Evolutionary conservation across 2,888 invertebrate genomes (phyloP).

Genomic region (Petrolisthes manimaculis): DNA sequence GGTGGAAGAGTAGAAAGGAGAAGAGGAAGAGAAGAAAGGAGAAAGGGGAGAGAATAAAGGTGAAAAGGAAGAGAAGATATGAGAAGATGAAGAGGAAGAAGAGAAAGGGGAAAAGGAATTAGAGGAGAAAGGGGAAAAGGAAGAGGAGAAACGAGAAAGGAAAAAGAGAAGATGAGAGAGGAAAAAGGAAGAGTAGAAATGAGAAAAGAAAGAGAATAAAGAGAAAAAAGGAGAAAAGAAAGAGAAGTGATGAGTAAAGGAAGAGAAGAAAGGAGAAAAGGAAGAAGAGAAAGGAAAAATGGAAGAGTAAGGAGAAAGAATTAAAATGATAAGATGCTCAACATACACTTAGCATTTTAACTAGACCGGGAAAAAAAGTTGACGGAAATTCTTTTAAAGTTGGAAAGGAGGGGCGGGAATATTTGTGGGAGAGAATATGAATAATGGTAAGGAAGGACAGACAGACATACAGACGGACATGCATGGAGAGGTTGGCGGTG

Average conservation of each 20-base stretch:
- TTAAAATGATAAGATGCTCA: too few species aligned
- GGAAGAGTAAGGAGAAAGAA: background rate
- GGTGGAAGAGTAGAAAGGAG: background rate
- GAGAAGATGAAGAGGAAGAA: background rate
- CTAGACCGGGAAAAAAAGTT: too few species aligned
- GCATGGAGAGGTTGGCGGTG: too few species aligned
- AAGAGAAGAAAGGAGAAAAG: background rate
- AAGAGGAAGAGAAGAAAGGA: background rate
- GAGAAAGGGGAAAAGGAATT: background rate
- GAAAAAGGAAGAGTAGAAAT: background rate
- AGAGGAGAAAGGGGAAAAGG: background rate
- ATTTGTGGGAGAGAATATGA: too few species aligned
- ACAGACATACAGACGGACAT: too few species aligned
- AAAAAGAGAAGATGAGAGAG: background rate
- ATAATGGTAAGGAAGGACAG: too few species aligned
- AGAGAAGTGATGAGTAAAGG: background rate
- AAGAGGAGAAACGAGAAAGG: background rate
- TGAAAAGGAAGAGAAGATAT: background rate
- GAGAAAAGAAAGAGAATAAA: background rate
- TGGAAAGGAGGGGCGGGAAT: too few species aligned
- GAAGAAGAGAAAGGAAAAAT: background rate
- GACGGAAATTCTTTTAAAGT: too few species aligned
- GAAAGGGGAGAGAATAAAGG: background rate
- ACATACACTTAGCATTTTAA: too few species aligned
- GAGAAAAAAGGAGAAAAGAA: background rate